phyloP scores from a whole-genome alignment of 2,888 invertebrate species.

The Brachypterus glaber region DNA sequence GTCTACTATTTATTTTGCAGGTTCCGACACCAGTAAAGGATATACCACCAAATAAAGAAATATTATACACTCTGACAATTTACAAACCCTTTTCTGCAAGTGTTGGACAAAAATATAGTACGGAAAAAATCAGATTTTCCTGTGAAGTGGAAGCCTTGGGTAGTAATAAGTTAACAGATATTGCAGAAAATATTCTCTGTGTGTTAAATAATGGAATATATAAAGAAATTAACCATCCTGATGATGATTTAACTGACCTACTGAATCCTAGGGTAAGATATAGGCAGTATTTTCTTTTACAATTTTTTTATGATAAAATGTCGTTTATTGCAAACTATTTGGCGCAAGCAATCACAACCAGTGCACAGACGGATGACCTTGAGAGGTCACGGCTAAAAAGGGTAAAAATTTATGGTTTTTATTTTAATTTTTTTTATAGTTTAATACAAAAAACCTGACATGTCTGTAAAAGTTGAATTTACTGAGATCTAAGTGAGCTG shows the following conservation, averaged over 20 bases:
- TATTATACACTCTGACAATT: constrained; percentile 24
- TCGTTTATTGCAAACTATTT: no score
- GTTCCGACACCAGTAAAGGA: no score
- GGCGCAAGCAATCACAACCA: no score
- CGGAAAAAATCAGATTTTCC: constrained; percentile 38
- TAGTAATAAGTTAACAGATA: constrained; percentile 54
- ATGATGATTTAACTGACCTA: constrained; percentile 20
- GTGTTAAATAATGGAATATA: constrained; percentile 55
- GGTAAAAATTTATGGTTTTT: no score
- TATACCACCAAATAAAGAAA: constrained; percentile 24
- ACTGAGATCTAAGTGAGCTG: no score
- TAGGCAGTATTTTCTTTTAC: neutral
- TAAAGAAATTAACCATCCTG: constrained; percentile 47
- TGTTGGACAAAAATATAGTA: constrained; percentile 17
- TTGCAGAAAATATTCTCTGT: constrained; percentile 69
- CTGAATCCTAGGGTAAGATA: constrained; percentile 23
- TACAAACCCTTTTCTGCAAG: constrained; percentile 25
- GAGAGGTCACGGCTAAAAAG: no score
- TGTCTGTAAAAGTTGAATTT: no score
- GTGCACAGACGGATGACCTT: no score
- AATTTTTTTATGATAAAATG: constrained; percentile 2
- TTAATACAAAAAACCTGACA: no score
- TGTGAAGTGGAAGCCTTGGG: constrained; percentile 58
- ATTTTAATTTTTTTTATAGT: no score
- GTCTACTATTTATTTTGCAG: no score